Conservation (phyloP, 2,113 vertebrate species). For the Anser brachyrhynchus region DNA sequence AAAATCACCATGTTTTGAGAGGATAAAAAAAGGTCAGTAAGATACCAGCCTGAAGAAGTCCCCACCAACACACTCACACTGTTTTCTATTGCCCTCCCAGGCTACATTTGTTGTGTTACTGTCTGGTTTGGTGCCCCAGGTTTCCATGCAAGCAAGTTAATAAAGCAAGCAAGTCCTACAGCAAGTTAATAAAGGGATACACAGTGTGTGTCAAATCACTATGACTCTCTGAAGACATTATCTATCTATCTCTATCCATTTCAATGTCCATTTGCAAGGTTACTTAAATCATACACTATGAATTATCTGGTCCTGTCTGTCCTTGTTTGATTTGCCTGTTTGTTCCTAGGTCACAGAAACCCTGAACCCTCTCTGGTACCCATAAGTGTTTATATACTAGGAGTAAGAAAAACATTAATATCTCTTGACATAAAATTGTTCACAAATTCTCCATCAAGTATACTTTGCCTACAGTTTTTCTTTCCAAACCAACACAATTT, state of each 20-base stretch:
- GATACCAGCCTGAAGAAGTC: not conserved
- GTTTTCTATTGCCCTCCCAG: not conserved
- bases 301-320: not conserved
- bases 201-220: not conserved
- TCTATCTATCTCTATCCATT: not conserved
- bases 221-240: not conserved
- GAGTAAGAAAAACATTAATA: not conserved
- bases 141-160: not conserved
- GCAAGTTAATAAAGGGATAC: not conserved
- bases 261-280: not conserved
- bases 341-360: not conserved
- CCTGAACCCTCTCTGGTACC: not conserved
- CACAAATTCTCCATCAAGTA: not conserved
- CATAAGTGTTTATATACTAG: not conserved
- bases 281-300: not conserved
- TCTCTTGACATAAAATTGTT: not conserved
- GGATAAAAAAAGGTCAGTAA: not conserved
- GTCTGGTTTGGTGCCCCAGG: not conserved
- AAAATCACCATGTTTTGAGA: not conserved
- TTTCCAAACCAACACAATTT: not conserved
- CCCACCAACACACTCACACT: not conserved
- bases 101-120: rapidly evolving
- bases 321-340: not conserved
- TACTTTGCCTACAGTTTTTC: not conserved
- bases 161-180: not conserved